These are phyloP conservation scores for Trachops cirrhosus DNA, from an alignment of 2,797 vertebrate species.

Conservation along the genomic window DNA sequence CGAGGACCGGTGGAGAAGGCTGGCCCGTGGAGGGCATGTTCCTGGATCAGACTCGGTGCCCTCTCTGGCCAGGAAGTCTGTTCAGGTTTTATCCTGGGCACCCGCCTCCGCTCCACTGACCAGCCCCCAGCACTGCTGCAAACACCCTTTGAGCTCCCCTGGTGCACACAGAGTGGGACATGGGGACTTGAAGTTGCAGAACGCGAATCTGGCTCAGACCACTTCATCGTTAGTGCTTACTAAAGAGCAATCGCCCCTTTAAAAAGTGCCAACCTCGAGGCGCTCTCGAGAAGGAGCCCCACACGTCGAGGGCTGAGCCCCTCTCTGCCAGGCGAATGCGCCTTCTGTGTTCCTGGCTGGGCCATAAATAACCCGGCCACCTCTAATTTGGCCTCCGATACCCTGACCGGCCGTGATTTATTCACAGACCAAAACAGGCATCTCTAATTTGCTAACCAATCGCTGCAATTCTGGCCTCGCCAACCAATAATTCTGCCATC, in stretches of 20 bases:
- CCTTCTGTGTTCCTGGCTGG: constrained; percentile 72
- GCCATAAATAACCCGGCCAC: constrained; percentile 82
- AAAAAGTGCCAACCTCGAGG: constrained; percentile 30
- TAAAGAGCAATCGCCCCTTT: constrained; percentile 21
- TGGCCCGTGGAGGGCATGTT: background rate
- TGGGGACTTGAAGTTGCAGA: background rate
- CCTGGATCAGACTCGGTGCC: rapidly evolving
- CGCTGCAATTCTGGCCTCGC: constrained; percentile 81
- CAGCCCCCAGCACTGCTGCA: background rate
- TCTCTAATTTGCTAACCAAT: constrained; percentile 86
- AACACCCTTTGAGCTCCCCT: background rate
- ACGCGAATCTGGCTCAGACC: background rate
- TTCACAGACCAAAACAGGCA: constrained; percentile 82
- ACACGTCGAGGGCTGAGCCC: constrained; percentile 45
- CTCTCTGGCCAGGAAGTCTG: background rate
- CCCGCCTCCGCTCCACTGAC: background rate
- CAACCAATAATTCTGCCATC: constrained; percentile 88
- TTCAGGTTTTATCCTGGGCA: background rate
- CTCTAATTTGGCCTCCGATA: constrained; percentile 85
- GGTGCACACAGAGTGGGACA: background rate
- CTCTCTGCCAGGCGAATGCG: constrained; percentile 60
- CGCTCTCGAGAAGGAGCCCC: background rate
- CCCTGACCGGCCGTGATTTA: constrained; percentile 83
- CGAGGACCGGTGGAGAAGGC: background rate
- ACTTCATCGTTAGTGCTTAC: background rate